phyloP scores from a whole-genome alignment of 1,140 invertebrate genomes.

The Nomia melanderi region DNA sequence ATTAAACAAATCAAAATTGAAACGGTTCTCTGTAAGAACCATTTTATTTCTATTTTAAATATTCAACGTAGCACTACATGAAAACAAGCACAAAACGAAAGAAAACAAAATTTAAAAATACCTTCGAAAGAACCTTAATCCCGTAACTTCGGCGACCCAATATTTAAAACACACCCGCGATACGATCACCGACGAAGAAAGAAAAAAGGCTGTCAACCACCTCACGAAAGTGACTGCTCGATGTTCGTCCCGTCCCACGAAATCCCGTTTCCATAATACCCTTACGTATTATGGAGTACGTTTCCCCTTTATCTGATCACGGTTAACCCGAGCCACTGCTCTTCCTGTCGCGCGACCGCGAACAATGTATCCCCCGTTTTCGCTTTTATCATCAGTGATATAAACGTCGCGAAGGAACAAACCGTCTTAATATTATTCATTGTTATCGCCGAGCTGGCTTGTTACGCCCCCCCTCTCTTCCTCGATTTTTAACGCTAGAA shows the following conservation, averaged over 20 bases:
- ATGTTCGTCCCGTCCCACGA: constrained; percentile 14
- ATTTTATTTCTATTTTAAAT: neutral
- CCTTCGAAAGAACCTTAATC: neutral
- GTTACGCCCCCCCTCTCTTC: too few relatives aligned
- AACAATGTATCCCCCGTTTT: neutral
- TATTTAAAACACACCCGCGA: too few relatives aligned
- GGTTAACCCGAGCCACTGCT: constrained; percentile 13
- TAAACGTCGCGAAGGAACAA: constrained; percentile 30
- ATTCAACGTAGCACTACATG: neutral
- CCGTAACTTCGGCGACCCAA: neutral
- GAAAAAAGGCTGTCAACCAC: neutral
- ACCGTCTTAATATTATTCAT: constrained; percentile 42
- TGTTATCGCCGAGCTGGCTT: constrained; percentile 25
- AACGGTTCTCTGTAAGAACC: too few relatives aligned
- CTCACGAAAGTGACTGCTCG: neutral
- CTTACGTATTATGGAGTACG: constrained; percentile 25
- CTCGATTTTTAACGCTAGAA: too few relatives aligned
- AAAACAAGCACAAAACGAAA: neutral
- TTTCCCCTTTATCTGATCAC: constrained; percentile 32
- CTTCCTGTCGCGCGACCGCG: too few relatives aligned
- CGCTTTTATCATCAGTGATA: constrained; percentile 33
- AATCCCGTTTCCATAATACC: constrained; percentile 15
- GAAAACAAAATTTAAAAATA: neutral
- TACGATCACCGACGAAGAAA: neutral
- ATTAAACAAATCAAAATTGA: too few relatives aligned